Percentiles rank a stretch among this genome's conserved stretches.
Evolutionary conservation across 1,140 invertebrate species (phyloP).

Genomic region (Drosophila sucinea): DNA sequence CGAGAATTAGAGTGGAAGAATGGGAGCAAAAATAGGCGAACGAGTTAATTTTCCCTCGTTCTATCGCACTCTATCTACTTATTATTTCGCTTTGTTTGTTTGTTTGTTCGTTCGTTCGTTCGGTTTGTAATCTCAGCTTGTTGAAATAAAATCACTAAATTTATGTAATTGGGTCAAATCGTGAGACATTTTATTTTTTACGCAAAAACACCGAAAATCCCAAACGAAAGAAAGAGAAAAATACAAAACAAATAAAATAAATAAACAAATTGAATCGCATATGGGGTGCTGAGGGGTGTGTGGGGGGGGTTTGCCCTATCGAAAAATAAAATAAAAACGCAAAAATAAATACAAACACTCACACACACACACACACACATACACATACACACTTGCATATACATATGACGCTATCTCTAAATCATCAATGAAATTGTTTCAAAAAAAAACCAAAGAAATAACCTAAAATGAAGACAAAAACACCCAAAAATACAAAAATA

Average conservation of each 20-base stretch:
- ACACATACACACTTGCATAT: slow-evolving; percentile 35
- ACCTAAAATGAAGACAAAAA: slow-evolving; percentile 47
- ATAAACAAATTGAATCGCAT: slow-evolving; percentile 65
- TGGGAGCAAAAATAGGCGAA: too few species aligned
- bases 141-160: slow-evolving; percentile 7
- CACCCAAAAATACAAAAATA: slow-evolving; percentile 19
- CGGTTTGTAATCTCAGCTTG: slow-evolving; percentile 3
- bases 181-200: slow-evolving; percentile 5
- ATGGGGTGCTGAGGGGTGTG: background rate
- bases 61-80: too few species aligned
- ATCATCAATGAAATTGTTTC: slow-evolving; percentile 76
- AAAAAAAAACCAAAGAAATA: slow-evolving; percentile 56
- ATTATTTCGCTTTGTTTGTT: background rate
- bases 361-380: slow-evolving; percentile 39
- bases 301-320: slow-evolving; percentile 35
- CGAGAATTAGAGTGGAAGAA: too few species aligned
- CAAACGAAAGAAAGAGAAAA: slow-evolving; percentile 18
- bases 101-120: background rate
- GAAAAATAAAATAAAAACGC: slow-evolving; percentile 20
- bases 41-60: too few species aligned
- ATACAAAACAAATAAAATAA: slow-evolving; percentile 12
- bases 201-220: background rate
- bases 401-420: slow-evolving; percentile 47
- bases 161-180: slow-evolving; percentile 19
- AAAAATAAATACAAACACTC: slow-evolving; percentile 43